These are phyloP conservation scores for Aldabrachelys gigantea DNA, from an alignment of 2,113 vertebrate genomes.

Conservation along the genomic window DNA sequence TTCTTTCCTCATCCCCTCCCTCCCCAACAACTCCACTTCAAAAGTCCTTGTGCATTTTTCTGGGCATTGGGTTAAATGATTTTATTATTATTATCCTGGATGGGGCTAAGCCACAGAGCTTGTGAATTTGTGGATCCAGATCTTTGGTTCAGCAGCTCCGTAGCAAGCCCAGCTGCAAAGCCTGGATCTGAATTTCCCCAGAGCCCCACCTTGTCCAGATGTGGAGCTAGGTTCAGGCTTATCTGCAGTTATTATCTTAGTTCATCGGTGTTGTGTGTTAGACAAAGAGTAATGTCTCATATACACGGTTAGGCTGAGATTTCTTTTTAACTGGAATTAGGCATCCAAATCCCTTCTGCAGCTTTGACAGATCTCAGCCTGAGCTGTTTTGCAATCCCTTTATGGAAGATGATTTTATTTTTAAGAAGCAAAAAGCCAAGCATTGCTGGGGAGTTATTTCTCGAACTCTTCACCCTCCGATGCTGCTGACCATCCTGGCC, in stretches of 20 bases:
- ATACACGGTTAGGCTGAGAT: not conserved
- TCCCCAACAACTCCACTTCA: not conserved
- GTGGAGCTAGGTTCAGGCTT: not conserved
- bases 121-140: too few species aligned
- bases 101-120: not conserved
- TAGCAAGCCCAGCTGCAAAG: too few species aligned
- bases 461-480: accelerated
- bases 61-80: not conserved
- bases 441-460: not conserved
- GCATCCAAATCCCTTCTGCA: accelerated
- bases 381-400: accelerated
- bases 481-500: not conserved
- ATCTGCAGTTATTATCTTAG: not conserved
- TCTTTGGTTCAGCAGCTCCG: too few species aligned
- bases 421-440: not conserved
- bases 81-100: not conserved
- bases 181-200: not conserved
- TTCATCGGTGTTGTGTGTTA: not conserved
- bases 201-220: not conserved
- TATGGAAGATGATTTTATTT: not conserved
- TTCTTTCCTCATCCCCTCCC: not conserved
- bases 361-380: not conserved
- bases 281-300: not conserved
- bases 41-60: not conserved
- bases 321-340: not conserved